Conservation (phyloP, 2,888 invertebrate species). For the Biston stratarius region DNA sequence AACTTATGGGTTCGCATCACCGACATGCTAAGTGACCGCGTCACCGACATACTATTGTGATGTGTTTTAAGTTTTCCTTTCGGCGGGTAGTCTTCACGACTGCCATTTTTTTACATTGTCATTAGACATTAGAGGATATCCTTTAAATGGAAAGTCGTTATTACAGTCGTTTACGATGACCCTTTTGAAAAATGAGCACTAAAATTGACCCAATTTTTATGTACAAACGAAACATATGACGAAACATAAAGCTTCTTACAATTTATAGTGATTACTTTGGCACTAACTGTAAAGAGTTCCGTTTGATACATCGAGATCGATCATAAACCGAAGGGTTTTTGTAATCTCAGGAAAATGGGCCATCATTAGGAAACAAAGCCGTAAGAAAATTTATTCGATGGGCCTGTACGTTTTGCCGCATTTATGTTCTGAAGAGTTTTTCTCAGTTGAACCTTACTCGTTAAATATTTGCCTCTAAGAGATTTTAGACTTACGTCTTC, state of each 20-base stretch:
- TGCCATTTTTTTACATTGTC: too few relatives aligned
- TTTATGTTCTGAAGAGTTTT: neutral
- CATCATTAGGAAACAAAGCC: constrained; percentile 45
- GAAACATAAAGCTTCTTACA: constrained; percentile 49
- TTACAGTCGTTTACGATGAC: constrained; percentile 14
- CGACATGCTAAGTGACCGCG: too few relatives aligned
- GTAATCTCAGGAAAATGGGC: constrained; percentile 56
- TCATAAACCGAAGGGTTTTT: constrained; percentile 60
- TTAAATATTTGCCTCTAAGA: neutral
- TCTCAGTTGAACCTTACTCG: neutral
- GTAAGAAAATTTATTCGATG: constrained; percentile 7
- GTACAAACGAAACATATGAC: constrained; percentile 36
- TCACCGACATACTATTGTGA: too few relatives aligned
- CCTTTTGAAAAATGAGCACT: constrained; percentile 43
- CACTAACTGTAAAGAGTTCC: constrained; percentile 51
- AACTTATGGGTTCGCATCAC: too few relatives aligned
- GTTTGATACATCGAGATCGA: constrained; percentile 49
- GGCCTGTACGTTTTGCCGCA: neutral
- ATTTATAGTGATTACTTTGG: constrained; percentile 58
- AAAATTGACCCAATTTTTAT: constrained; percentile 29
- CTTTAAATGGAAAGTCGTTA: too few relatives aligned
- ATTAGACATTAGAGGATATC: too few relatives aligned
- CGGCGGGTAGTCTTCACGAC: too few relatives aligned
- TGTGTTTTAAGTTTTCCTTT: too few relatives aligned
- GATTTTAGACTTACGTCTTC: neutral